A percentile compares a stretch with the other conserved stretches of the same genome.
Evolutionary conservation across 2,113 vertebrate species (phyloP).

Genomic region (Mustela nigripes): DNA sequence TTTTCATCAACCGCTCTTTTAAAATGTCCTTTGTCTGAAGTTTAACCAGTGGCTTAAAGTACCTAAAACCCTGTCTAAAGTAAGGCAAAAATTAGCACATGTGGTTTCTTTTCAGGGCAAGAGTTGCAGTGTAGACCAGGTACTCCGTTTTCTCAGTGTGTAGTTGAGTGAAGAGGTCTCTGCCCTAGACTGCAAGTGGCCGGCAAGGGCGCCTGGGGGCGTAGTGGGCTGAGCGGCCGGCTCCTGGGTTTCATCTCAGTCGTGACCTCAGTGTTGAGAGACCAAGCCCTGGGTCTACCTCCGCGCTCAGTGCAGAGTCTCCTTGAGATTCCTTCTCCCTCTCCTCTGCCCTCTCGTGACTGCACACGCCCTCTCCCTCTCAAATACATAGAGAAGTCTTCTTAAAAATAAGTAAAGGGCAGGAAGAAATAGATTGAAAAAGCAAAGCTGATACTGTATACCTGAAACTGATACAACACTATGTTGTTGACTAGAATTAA

Average conservation of each 20-base stretch:
- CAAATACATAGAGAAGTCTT: neutral
- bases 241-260: neutral
- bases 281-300: neutral
- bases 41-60: neutral
- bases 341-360: neutral
- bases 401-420: neutral
- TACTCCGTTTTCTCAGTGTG: neutral
- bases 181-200: neutral
- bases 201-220: neutral
- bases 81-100: neutral
- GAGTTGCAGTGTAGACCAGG: neutral
- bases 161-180: neutral
- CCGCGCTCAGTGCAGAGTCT: neutral
- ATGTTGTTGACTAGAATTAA: neutral
- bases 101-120: neutral
- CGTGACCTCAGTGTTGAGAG: neutral
- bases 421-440: neutral
- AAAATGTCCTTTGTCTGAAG: neutral
- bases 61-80: neutral
- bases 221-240: neutral
- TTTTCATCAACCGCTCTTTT: neutral
- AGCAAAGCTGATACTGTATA: neutral
- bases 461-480: neutral
- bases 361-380: neutral
- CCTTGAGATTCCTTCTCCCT: neutral